Percentiles rank a stretch among this genome's conserved stretches.
Evolutionary conservation across 2,113 vertebrate genomes (phyloP).

Genomic region (Heterocephalus glaber): DNA sequence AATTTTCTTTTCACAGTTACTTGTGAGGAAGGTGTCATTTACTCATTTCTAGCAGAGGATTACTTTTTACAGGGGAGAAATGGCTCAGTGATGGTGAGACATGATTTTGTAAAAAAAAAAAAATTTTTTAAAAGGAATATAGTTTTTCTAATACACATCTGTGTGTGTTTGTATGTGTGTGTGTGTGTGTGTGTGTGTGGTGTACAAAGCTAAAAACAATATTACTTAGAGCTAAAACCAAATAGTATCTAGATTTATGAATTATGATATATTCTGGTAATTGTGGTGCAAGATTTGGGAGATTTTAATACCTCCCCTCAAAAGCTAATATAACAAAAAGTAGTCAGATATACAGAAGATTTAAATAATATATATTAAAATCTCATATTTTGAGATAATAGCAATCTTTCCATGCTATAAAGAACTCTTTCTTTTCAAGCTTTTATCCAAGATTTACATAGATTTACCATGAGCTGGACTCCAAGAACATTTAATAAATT

Average conservation of each 20-base stretch:
- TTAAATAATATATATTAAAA: constrained; percentile 41
- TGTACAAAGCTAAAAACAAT: neutral
- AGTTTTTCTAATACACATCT: neutral
- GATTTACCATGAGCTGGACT: neutral
- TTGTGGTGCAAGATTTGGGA: neutral
- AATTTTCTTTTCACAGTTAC: neutral
- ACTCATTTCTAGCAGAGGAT: neutral
- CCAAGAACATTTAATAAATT: neutral
- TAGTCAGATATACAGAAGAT: neutral
- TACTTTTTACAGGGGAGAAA: neutral
- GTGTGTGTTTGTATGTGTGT: neutral
- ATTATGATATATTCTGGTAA: neutral
- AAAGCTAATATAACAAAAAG: neutral
- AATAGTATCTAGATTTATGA: neutral
- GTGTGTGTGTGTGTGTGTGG: neutral
- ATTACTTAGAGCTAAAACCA: neutral
- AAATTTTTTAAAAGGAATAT: too few species aligned
- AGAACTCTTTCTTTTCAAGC: neutral
- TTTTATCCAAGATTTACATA: neutral
- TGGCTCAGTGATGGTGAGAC: neutral
- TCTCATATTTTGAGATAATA: neutral
- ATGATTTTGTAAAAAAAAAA: too few species aligned
- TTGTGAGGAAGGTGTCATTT: neutral
- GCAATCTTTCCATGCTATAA: neutral
- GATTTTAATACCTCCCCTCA: constrained; percentile 4